Evolutionary conservation across 2,113 vertebrate species (phyloP).

Genomic region (Phalacrocorax carbo): DNA sequence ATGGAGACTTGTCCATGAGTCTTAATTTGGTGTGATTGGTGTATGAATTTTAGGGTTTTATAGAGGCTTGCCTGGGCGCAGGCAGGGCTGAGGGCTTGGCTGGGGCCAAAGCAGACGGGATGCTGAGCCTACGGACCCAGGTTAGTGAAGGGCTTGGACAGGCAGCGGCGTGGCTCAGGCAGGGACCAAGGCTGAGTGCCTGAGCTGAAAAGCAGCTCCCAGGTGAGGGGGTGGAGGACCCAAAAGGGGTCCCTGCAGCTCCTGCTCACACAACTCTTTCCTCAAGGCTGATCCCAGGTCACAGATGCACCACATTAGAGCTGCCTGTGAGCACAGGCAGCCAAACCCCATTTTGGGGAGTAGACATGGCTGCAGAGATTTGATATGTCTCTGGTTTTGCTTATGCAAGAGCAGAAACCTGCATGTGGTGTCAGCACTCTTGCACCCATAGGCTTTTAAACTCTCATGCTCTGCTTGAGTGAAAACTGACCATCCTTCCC

Average conservation of each 20-base stretch:
- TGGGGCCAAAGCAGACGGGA: background rate
- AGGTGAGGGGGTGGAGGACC: fast-evolving
- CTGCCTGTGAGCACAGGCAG: background rate
- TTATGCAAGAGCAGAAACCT: background rate
- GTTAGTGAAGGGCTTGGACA: background rate
- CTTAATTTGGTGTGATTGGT: background rate
- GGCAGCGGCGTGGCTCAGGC: fast-evolving
- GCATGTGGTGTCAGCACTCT: fast-evolving
- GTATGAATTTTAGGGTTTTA: background rate
- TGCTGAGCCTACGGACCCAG: fast-evolving
- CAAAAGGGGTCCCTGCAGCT: background rate
- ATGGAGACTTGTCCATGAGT: background rate
- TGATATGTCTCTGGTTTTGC: background rate
- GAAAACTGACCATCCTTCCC: background rate
- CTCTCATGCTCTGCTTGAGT: background rate
- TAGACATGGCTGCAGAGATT: fast-evolving
- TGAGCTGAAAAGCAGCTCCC: background rate
- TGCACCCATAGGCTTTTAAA: fast-evolving
- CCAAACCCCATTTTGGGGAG: background rate
- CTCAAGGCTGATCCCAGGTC: background rate
- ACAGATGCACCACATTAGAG: background rate
- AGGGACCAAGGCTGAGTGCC: background rate
- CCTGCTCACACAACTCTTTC: background rate
- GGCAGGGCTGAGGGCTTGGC: background rate
- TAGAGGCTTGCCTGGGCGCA: background rate